Evolutionary conservation across 37 sponge, comb jelly and placozoan species (phyloP).

Genomic region (Tethya wilhelma): DNA sequence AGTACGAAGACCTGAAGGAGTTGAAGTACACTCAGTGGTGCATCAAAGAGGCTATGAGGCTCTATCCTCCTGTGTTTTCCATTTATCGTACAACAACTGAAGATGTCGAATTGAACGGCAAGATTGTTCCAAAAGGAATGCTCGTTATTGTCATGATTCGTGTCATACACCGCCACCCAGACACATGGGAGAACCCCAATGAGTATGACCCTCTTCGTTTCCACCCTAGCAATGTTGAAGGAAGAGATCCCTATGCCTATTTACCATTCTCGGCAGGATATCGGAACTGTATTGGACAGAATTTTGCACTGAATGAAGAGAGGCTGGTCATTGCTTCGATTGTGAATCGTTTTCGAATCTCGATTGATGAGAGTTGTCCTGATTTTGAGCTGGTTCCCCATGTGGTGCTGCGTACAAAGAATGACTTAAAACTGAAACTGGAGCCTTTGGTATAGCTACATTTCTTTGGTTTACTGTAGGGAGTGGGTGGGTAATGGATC

Average conservation of each 20-base stretch:
- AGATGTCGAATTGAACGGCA: slow-evolving; percentile 38
- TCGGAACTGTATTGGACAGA: slow-evolving; percentile 93
- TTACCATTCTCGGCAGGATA: slow-evolving; percentile 79
- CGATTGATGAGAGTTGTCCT: slow-evolving; percentile 30
- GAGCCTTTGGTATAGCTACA: neutral
- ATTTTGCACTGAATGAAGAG: slow-evolving; percentile 84
- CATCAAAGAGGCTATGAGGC: slow-evolving; percentile 88
- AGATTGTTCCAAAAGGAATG: slow-evolving; percentile 57
- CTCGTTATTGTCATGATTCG: slow-evolving; percentile 16
- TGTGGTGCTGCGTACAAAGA: slow-evolving; percentile 20
- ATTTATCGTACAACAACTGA: slow-evolving; percentile 28
- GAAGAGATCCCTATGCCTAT: slow-evolving; percentile 69
- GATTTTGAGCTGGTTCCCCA: slow-evolving; percentile 13
- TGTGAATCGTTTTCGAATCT: slow-evolving; percentile 29
- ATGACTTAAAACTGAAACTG: slow-evolving; percentile 46
- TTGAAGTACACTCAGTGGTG: slow-evolving; percentile 74
- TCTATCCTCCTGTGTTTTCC: too few relatives aligned
- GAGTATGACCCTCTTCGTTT: slow-evolving; percentile 76
- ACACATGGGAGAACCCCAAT: slow-evolving; percentile 66
- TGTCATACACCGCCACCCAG: slow-evolving; percentile 48
- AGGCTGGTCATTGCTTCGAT: slow-evolving; percentile 58
- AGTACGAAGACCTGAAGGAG: too few relatives aligned
- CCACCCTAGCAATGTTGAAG: slow-evolving; percentile 49
- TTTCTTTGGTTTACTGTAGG: too few relatives aligned
- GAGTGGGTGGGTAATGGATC: too few relatives aligned